Base-by-base conservation (phyloP, 2,888 invertebrate genomes). In the Latheticus oryzae region DNA sequence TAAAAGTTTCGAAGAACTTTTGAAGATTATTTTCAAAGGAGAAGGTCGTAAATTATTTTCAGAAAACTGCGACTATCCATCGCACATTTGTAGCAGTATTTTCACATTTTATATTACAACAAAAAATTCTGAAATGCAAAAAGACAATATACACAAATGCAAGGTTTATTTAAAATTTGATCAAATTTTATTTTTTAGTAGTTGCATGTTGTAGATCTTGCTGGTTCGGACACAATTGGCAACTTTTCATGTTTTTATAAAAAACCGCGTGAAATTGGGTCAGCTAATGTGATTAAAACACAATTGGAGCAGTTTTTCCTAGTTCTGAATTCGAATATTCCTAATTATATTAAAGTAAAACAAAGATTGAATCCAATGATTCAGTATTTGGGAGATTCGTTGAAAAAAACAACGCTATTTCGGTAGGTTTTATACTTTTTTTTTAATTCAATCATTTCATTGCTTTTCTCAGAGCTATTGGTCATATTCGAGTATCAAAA, bases 181-280 rank as follows among this genome's bases (percentile, higher is more conserved):
- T 23, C n/a, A n/a, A 3, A 26, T 3, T 42, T 7, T 33, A 28
- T 28, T 37, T 37, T 12, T 9, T 5, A 7, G 1, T 57, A 80
- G 80, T 62, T 81, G 33, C 80, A 80, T 60, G 58, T 81, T 13
- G 74, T 81, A 9, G 81, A 81, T 66, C 69, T 80, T 68, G 80
- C 78, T 19, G 81, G 81, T 7, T 73, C 68, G 4, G 79, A 79
- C 30, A 75, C 69, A 16, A 60, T 67, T 1, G 76, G 77, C 15
- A 76, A 76, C 48, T 19, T 60, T 1, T 65, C 67, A 17, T 73
- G 71, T 21, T 42, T 64, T 5, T 69, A 67, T 51, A 81, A 80
- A 63, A 65, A 69, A 7, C 61, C 70, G 1, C 58, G 51, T 1
- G 76, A 80, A 54, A 64, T 80, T 7, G 77, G 76, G 1, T 60